These are phyloP conservation scores for Pristionchus fissidentatus DNA, from an alignment of 2,888 invertebrate species.

Conservation along the genomic window DNA sequence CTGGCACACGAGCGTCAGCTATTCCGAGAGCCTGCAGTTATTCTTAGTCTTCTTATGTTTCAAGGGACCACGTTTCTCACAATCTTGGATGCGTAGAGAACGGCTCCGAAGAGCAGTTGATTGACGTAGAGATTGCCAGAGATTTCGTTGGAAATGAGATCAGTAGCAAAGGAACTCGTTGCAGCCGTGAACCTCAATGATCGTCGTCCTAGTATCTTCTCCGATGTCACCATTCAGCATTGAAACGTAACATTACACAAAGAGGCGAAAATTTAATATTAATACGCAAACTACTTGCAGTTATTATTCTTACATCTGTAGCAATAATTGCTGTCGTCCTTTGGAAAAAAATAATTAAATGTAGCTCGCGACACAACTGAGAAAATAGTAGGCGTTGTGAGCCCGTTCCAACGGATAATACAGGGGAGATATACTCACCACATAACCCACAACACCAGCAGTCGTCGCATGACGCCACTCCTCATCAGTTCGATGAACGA, in stretches of 20 bases:
- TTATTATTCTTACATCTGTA: too few species aligned
- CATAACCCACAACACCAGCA: conserved; percentile 72
- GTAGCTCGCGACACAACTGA: not conserved
- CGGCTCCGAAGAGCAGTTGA: conserved; percentile 71
- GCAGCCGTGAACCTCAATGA: conserved; percentile 65
- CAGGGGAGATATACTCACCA: too few species aligned
- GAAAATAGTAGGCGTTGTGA: too few species aligned
- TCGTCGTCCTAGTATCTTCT: too few species aligned
- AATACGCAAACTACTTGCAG: too few species aligned
- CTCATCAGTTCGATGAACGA: conserved; percentile 61
- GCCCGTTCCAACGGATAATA: too few species aligned
- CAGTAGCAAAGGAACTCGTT: conserved; percentile 73
- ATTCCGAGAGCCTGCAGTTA: not conserved
- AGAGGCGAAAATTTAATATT: too few species aligned
- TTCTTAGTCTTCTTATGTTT: not conserved
- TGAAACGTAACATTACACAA: too few species aligned
- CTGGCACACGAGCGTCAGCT: not conserved
- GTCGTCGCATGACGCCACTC: conserved; percentile 60
- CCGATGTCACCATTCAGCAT: too few species aligned
- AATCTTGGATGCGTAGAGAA: conserved; percentile 71
- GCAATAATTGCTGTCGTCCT: too few species aligned
- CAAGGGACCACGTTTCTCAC: conserved; percentile 45
- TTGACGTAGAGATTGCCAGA: conserved; percentile 71
- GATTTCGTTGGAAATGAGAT: conserved; percentile 70
- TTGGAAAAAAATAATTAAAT: not conserved